These are phyloP conservation scores for Microcebus jonahi DNA, from an alignment of 2,113 vertebrate species.

Conservation along the genomic window DNA sequence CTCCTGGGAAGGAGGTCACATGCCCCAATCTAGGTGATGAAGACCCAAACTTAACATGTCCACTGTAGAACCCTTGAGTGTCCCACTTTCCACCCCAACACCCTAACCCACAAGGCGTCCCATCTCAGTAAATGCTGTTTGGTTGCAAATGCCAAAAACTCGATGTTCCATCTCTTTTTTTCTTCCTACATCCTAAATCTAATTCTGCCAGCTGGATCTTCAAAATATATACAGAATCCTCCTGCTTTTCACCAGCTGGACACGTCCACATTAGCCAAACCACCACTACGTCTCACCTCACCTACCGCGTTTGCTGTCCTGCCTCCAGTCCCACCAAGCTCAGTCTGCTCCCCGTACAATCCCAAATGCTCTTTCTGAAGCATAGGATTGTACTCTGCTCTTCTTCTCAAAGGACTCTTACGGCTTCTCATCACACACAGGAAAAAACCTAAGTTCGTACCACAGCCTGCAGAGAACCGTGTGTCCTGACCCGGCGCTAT, in stretches of 20 bases:
- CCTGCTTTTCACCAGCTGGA: background rate
- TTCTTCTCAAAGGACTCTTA: background rate
- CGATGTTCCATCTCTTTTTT: background rate
- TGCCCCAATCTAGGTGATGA: background rate
- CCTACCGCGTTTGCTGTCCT: background rate
- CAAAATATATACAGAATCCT: background rate
- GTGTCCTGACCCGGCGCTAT: background rate
- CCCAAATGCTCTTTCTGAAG: background rate
- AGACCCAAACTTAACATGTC: background rate
- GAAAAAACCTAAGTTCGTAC: background rate
- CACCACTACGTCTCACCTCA: background rate
- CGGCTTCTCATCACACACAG: background rate
- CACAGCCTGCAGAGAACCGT: background rate
- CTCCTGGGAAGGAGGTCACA: background rate
- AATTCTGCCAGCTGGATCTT: background rate
- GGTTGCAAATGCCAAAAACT: background rate
- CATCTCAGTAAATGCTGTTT: background rate
- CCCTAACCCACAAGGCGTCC: fast-evolving
- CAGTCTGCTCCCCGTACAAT: background rate
- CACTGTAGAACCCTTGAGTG: background rate
- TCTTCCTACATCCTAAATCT: background rate
- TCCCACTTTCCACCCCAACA: background rate
- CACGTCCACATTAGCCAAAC: background rate
- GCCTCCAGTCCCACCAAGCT: background rate
- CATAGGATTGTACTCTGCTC: background rate